Evolutionary conservation across 2,797 vertebrate species (phyloP).

Genomic region (Acanthurus tractus): DNA sequence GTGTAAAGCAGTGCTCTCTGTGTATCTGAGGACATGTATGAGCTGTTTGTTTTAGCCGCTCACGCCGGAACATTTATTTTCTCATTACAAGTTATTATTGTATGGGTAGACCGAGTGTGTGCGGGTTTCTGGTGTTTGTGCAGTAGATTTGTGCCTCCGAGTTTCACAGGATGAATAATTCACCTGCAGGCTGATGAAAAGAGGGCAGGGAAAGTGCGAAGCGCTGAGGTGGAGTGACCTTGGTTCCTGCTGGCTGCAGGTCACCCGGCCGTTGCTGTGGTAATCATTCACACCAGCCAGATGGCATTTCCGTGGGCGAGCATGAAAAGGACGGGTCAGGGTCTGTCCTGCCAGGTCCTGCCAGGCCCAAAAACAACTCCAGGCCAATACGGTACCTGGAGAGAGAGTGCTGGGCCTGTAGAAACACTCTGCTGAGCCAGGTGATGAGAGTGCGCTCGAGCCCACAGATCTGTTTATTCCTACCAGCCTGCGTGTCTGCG

Average conservation of each 20-base stretch:
- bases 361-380: constrained; percentile 79
- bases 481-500: too few species aligned
- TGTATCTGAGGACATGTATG: constrained; percentile 27
- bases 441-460: constrained; percentile 46
- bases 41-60: constrained; percentile 51
- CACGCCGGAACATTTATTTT: constrained; percentile 52
- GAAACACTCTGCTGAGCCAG: constrained; percentile 46
- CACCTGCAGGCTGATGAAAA: constrained; percentile 82
- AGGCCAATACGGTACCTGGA: constrained; percentile 73
- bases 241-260: constrained; percentile 87
- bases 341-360: constrained; percentile 85
- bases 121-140: constrained; percentile 54
- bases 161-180: constrained; percentile 81
- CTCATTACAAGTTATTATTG: constrained; percentile 67
- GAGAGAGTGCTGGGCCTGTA: constrained; percentile 42
- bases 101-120: constrained; percentile 64
- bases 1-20: background rate
- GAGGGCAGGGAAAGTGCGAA: constrained; percentile 81
- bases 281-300: constrained; percentile 91
- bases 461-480: constrained; percentile 1
- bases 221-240: constrained; percentile 86
- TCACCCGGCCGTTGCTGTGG: constrained; percentile 85
- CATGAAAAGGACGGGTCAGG: constrained; percentile 88
- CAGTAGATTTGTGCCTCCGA: constrained; percentile 60
- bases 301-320: constrained; percentile 89